These are phyloP conservation scores for Champsocephalus esox DNA, from an alignment of 2,797 vertebrate species.

Conservation along the genomic window DNA sequence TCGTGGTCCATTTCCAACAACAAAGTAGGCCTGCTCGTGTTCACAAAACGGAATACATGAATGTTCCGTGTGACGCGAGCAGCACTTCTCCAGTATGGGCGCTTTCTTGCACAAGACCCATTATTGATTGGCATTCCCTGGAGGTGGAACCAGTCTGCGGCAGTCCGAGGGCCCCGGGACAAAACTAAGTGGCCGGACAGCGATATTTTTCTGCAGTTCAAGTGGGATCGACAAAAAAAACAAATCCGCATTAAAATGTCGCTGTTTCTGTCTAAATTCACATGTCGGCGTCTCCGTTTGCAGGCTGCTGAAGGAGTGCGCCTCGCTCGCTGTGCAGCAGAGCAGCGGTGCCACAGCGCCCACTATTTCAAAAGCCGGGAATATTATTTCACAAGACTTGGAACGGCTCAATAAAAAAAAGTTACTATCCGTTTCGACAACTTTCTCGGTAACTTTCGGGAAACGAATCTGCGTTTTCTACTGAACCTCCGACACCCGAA, in stretches of 20 bases:
- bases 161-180: conserved; percentile 61
- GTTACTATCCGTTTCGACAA: conserved; percentile 91
- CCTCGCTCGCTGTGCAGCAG: conserved; percentile 74
- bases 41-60: conserved; percentile 69
- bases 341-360: conserved; percentile 92
- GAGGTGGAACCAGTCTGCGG: conserved; percentile 77
- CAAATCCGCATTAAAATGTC: conserved; percentile 62
- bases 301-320: conserved; percentile 61
- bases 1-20: conserved; percentile 55
- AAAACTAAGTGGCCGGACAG: conserved; percentile 55
- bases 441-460: conserved; percentile 89
- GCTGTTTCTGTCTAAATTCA: conserved; percentile 78
- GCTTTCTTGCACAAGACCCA: conserved; percentile 75
- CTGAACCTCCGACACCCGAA: conserved; percentile 49
- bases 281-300: conserved; percentile 67
- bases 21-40: conserved; percentile 47
- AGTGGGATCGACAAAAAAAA: conserved; percentile 44
- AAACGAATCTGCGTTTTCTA: conserved; percentile 62
- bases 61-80: conserved; percentile 78
- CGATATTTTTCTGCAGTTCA: conserved; percentile 53
- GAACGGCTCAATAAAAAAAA: conserved; percentile 85
- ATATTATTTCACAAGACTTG: conserved; percentile 92
- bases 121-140: conserved; percentile 86
- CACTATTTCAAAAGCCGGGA: conserved; percentile 94
- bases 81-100: conserved; percentile 74